Base-by-base conservation (phyloP, 2,113 vertebrate species). In the Vulpes lagopus region DNA sequence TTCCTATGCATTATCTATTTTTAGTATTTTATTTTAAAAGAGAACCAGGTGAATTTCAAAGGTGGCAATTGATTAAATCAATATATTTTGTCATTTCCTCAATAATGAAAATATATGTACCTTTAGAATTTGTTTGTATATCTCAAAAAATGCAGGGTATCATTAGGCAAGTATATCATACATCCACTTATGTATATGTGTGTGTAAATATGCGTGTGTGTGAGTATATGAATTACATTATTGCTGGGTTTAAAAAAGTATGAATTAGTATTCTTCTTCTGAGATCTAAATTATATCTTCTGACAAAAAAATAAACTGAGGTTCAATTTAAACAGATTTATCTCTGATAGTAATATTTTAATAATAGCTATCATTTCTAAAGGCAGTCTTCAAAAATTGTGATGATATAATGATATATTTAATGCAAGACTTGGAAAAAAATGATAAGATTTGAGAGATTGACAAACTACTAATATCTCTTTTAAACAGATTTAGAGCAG, bases 281-380 rank as follows among this genome's bases (percentile, higher is more conserved):
- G 43, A 57, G 20, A 51, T 85, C 8, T 69, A 94, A 89, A 74
- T 60, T 62, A 69, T 64, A 23, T 17, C 65, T 43, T 10, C 5
- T 55, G 35, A 74, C 12, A 74, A 83, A 82, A 82, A 92, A 89
- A 62, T 74, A 78, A 86, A 84, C 9, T 65, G 17, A 96, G 30
- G 59, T 0, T 87, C n/a, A n/a, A 86, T 82, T 92, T 90, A 96
- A 86, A 87, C 14, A 96, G 38, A 82, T 83, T 91, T 95, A 80
- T 57, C 17, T 22, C 11, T 78, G 23, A 32, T 64, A n/a, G 16
- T 35, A 57, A 91, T 83, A 95, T 86, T 93, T 85, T 86, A 96
- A 74, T 16, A 51, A 22, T 59, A 43, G 4, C 11, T 62, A 69
- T 57, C 43, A 27, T 71, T 88, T 94, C 25, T 32, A 94, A 95